Conservation (phyloP, 2,888 invertebrate species). For the Microctonus brassicae region DNA sequence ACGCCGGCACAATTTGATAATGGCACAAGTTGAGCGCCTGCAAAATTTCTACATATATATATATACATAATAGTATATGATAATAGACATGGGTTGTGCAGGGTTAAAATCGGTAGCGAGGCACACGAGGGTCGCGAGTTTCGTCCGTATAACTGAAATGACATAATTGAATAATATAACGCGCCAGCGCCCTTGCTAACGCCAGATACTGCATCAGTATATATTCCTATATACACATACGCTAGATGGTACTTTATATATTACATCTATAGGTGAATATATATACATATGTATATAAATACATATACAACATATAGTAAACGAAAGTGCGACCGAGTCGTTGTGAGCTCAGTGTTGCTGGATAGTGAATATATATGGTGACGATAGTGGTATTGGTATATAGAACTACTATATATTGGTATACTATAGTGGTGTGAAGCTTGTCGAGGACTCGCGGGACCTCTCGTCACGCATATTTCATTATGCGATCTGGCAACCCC, state of each 20-base stretch:
- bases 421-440: constrained; percentile 46
- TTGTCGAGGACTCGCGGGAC: constrained; percentile 63
- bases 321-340: neutral
- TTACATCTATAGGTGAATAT: neutral
- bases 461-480: constrained; percentile 68
- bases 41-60: constrained; percentile 10
- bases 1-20: constrained; percentile 68
- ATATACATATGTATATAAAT: neutral
- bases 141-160: constrained; percentile 65
- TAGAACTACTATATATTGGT: too few relatives aligned
- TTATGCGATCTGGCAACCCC: constrained; percentile 60
- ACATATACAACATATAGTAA: too few relatives aligned
- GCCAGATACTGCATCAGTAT: neutral
- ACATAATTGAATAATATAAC: constrained; percentile 70
- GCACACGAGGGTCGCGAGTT: constrained; percentile 39
- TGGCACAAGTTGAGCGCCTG: constrained; percentile 44
- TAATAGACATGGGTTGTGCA: constrained; percentile 16
- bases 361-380: neutral
- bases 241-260: neutral
- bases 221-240: neutral
- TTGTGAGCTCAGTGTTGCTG: neutral
- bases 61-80: neutral
- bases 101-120: constrained; percentile 27
- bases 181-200: constrained; percentile 33
- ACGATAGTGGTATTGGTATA: neutral